Percentiles rank a stretch among this genome's conserved stretches.
Evolutionary conservation across 2,797 vertebrate genomes (phyloP).

Genomic region (Semaprochilodus insignis): DNA sequence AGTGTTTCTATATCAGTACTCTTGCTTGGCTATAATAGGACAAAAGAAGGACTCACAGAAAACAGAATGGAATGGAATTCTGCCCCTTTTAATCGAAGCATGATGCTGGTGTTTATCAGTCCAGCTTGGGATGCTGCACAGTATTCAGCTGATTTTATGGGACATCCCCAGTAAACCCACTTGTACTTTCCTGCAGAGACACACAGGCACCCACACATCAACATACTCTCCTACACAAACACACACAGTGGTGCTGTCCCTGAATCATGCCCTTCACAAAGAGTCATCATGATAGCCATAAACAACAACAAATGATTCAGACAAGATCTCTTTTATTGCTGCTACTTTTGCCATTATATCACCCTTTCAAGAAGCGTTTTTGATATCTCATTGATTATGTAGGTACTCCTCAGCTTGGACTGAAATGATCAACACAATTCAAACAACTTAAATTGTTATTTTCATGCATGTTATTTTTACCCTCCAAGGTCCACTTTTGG

Average conservation of each 20-base stretch:
- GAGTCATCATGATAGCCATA: constrained; percentile 20
- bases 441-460: too few species aligned
- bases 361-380: background rate
- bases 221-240: constrained; percentile 46
- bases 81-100: background rate
- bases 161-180: constrained; percentile 65
- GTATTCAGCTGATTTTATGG: constrained; percentile 44
- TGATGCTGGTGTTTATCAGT: background rate
- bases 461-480: too few species aligned
- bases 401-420: too few species aligned
- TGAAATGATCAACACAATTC: too few species aligned
- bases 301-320: constrained; percentile 19
- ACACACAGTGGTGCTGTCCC: constrained; percentile 47
- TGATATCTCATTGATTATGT: background rate
- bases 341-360: background rate
- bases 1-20: too few species aligned
- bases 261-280: constrained; percentile 2
- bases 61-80: background rate
- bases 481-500: too few species aligned
- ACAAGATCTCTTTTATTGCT: background rate
- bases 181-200: constrained; percentile 62
- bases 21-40: background rate
- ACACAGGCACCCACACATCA: constrained; percentile 31
- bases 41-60: background rate
- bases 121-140: background rate